phyloP scores from a whole-genome alignment of 2,113 vertebrate genomes.

The Stigmatopora nigra region DNA sequence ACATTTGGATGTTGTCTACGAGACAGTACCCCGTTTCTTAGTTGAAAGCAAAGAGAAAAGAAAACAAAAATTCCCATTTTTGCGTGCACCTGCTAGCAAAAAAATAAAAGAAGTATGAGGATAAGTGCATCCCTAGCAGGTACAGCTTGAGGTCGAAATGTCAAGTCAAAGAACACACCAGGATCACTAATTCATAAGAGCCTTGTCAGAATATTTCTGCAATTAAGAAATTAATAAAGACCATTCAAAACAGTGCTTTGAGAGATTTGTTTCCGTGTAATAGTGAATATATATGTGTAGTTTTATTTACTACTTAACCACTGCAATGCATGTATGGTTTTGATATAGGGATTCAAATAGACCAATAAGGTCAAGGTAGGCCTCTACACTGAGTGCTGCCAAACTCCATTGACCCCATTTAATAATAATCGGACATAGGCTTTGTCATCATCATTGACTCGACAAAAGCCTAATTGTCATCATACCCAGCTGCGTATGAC shows the following conservation, averaged over 20 bases:
- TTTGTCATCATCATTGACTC: too few relatives aligned
- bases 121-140: slow-evolving; percentile 71
- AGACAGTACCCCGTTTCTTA: slow-evolving; percentile 58
- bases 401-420: too few relatives aligned
- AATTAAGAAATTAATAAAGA: background rate
- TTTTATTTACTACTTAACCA: background rate
- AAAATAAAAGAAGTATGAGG: slow-evolving; percentile 47
- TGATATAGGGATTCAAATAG: too few relatives aligned
- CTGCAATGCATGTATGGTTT: too few relatives aligned
- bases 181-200: background rate
- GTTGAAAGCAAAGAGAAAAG: slow-evolving; percentile 48
- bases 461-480: too few relatives aligned
- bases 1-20: slow-evolving; percentile 58
- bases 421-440: too few relatives aligned
- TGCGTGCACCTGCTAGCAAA: slow-evolving; percentile 61
- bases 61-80: slow-evolving; percentile 8
- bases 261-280: background rate
- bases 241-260: background rate
- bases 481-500: too few relatives aligned
- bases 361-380: too few relatives aligned
- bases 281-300: background rate
- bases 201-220: background rate
- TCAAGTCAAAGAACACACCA: slow-evolving; percentile 28
- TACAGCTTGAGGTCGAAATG: slow-evolving; percentile 57
- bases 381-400: too few relatives aligned